Conservation (phyloP, 2,797 vertebrate species). For the Cossypha polioptera region DNA sequence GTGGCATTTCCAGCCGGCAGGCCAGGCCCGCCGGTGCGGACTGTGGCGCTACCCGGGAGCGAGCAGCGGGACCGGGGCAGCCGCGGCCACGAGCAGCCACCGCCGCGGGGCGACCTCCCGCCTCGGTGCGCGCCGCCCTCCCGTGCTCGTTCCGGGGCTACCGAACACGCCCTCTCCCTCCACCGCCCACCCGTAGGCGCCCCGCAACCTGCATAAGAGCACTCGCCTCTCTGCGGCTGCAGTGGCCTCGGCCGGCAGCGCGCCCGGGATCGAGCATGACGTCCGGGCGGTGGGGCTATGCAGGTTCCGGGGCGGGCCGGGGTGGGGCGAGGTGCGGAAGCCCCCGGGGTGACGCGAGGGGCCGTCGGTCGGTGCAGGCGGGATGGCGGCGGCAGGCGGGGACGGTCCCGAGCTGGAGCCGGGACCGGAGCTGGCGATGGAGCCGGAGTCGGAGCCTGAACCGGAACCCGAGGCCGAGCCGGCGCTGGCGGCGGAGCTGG, state of each 20-base stretch:
- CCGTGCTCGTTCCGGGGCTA: neutral
- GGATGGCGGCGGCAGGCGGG: neutral
- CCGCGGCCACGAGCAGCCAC: accelerated
- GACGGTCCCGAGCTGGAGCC: neutral
- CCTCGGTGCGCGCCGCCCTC: neutral
- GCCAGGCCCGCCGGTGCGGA: accelerated
- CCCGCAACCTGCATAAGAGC: constrained; percentile 1
- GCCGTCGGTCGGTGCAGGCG: neutral
- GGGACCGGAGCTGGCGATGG: neutral
- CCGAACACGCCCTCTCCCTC: neutral
- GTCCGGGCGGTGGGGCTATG: neutral
- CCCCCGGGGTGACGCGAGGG: neutral
- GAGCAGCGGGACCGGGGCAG: accelerated
- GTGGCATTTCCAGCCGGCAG: no score
- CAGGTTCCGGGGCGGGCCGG: constrained; percentile 26
- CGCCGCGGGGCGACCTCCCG: accelerated
- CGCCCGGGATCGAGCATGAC: neutral
- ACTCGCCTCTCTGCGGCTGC: no score
- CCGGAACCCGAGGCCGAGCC: constrained; percentile 1
- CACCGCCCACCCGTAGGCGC: accelerated
- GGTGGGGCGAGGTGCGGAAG: neutral
- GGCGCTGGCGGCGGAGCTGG: constrained; percentile 72
- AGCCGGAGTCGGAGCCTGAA: neutral
- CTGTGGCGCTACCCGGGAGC: accelerated
- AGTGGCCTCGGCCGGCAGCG: accelerated